Conservation (phyloP, 2,797 vertebrate species). For the Ispidina lecontei region DNA sequence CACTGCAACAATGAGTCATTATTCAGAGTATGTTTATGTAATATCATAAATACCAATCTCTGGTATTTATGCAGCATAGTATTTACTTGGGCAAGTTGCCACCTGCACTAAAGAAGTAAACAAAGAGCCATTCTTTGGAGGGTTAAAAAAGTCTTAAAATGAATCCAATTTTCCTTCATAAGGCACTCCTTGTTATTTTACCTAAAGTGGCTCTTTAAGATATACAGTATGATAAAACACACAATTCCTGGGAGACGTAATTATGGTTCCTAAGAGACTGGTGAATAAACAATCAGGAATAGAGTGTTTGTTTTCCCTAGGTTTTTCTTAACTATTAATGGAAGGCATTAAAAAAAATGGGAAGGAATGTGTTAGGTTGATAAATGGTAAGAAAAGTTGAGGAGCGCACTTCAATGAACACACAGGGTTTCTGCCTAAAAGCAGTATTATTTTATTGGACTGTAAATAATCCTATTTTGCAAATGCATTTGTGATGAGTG, state of each 20-base stretch:
- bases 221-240: slow-evolving; percentile 75
- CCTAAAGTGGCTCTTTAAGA: slow-evolving; percentile 76
- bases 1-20: slow-evolving; percentile 76
- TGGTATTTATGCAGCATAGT: slow-evolving; percentile 80
- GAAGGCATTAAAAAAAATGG: slow-evolving; percentile 45
- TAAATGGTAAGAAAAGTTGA: slow-evolving; percentile 25
- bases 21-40: slow-evolving; percentile 79
- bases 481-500: slow-evolving; percentile 1
- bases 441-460: slow-evolving; percentile 7
- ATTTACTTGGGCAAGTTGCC: slow-evolving; percentile 83
- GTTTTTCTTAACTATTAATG: slow-evolving; percentile 57
- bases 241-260: slow-evolving; percentile 69
- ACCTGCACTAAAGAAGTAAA: slow-evolving; percentile 79
- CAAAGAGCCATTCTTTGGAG: slow-evolving; percentile 83
- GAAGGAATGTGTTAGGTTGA: slow-evolving; percentile 22
- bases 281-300: slow-evolving; percentile 66
- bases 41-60: slow-evolving; percentile 79
- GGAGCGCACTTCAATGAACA: neutral
- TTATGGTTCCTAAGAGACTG: slow-evolving; percentile 71
- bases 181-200: slow-evolving; percentile 79
- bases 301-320: slow-evolving; percentile 60
- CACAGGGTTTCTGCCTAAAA: slow-evolving; percentile 26
- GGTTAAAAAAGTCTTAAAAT: slow-evolving; percentile 77
- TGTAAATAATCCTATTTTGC: slow-evolving; percentile 43
- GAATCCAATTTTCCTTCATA: slow-evolving; percentile 79